phyloP scores from a whole-genome alignment of 2,113 vertebrate genomes.

The Platysteira castanea region DNA sequence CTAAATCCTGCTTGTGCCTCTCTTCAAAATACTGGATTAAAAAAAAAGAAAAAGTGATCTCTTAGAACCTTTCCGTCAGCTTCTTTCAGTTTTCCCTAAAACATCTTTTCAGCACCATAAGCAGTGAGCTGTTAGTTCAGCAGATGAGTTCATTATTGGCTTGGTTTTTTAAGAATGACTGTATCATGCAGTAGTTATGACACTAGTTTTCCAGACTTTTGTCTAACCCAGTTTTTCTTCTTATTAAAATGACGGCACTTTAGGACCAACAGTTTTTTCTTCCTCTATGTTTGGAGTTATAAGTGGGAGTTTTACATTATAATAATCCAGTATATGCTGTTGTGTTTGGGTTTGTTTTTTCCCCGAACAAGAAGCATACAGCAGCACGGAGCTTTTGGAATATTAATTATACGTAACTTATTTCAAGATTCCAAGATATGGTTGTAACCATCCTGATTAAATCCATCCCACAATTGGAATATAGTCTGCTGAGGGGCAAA shows the following conservation, averaged over 20 bases:
- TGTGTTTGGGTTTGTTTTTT: background rate
- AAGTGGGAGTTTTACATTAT: background rate
- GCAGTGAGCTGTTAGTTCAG: background rate
- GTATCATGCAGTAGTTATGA: background rate
- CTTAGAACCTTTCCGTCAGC: background rate
- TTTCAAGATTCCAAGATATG: background rate
- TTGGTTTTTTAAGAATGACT: background rate
- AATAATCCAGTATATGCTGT: background rate
- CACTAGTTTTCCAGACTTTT: background rate
- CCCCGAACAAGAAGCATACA: background rate
- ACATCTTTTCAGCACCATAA: background rate
- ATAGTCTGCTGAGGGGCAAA: background rate
- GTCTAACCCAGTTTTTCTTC: background rate
- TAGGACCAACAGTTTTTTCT: background rate
- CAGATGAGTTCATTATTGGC: slow-evolving; percentile 26
- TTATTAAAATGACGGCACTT: background rate
- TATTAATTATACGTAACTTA: background rate
- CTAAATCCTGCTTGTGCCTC: rapidly evolving
- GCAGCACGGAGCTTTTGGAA: background rate
- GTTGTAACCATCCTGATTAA: background rate
- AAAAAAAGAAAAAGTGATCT: background rate
- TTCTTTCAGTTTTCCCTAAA: background rate
- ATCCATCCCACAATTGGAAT: background rate
- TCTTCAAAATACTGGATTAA: background rate
- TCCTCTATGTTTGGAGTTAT: background rate